Conservation (phyloP, 2,888 invertebrate species). For the Aproaerema taeniolella region DNA sequence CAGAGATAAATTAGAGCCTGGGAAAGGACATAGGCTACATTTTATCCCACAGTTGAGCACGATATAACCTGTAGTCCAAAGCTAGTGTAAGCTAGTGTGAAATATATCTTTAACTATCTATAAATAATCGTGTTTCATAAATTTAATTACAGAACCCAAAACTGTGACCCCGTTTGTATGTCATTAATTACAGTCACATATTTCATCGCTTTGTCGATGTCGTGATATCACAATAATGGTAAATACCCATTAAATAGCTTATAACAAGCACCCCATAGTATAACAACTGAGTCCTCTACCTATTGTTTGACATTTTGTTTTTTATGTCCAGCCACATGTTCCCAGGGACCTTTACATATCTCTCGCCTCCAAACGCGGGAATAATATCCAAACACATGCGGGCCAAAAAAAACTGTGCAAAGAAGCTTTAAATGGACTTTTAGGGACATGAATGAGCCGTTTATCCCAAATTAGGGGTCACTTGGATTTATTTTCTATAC, state of each 20-base stretch:
- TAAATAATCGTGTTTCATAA: too few relatives aligned
- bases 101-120: too few relatives aligned
- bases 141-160: not conserved
- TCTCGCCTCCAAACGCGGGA: conserved; percentile 26
- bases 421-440: not conserved
- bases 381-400: conserved; percentile 54
- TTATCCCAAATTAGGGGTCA: too few relatives aligned
- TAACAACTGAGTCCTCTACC: too few relatives aligned
- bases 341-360: conserved; percentile 33
- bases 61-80: too few relatives aligned
- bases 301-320: conserved; percentile 44
- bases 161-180: not conserved
- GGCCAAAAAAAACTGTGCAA: conserved; percentile 29
- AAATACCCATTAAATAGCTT: not conserved
- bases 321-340: conserved; percentile 45
- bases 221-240: conserved; percentile 9
- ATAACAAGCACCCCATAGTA: too few relatives aligned
- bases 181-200: conserved; percentile 35
- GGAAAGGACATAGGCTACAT: too few relatives aligned
- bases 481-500: too few relatives aligned
- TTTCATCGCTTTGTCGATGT: conserved; percentile 23
- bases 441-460: too few relatives aligned
- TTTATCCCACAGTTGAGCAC: too few relatives aligned
- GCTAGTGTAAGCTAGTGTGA: too few relatives aligned
- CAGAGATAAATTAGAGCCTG: too few relatives aligned